These are phyloP conservation scores for Baronia brevicornis DNA, from an alignment of 2,888 invertebrate genomes.

Conservation along the genomic window DNA sequence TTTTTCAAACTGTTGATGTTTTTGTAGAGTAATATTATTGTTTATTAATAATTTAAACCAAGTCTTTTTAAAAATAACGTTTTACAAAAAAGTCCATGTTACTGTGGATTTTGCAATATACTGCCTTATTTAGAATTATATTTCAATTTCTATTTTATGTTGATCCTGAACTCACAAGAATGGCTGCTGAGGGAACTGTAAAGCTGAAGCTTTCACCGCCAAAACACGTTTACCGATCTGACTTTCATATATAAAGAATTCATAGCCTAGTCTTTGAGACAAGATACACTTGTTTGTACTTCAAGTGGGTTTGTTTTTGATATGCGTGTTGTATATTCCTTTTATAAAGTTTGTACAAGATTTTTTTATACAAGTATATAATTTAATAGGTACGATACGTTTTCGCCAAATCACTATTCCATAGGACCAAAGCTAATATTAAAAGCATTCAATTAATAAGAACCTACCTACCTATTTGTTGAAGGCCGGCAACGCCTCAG, in stretches of 20 bases:
- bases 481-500: no score
- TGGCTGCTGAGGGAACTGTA: constrained; percentile 25
- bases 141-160: constrained; percentile 30
- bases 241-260: constrained; percentile 43
- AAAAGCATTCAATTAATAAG: no score
- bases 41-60: no score
- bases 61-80: no score
- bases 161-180: constrained; percentile 22
- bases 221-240: constrained; percentile 32
- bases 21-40: no score
- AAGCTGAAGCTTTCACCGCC: constrained; percentile 22
- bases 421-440: no score
- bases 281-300: constrained; percentile 38
- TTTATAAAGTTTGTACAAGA: constrained; percentile 1
- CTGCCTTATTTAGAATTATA: constrained; percentile 16
- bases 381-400: no score
- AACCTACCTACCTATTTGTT: no score
- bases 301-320: constrained; percentile 27
- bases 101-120: constrained; percentile 3
- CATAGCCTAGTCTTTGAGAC: constrained; percentile 51
- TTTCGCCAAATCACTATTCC: no score
- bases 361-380: no score
- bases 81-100: background rate
- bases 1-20: no score
- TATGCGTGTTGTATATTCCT: constrained; percentile 1